Conservation (phyloP, 2,113 vertebrate species). For the Ursus arctos region DNA sequence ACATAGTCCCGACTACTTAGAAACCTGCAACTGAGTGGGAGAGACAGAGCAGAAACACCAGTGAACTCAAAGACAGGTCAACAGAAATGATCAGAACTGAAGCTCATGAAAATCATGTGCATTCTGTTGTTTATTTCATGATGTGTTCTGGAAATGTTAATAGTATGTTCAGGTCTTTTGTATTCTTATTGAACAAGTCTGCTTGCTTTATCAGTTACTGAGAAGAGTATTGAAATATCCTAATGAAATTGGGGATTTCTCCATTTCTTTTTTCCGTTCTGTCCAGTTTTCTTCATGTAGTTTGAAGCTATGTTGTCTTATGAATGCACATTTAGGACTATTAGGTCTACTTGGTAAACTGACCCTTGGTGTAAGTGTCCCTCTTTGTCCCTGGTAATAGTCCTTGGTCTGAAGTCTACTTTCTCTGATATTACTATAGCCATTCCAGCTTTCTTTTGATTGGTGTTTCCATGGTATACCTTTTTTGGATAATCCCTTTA, state of each 20-base stretch:
- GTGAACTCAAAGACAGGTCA: neutral
- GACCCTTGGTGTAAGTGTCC: neutral
- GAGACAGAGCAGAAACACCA: neutral
- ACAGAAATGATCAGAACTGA: neutral
- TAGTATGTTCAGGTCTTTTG: neutral
- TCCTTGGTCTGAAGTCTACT: neutral
- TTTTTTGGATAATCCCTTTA: neutral
- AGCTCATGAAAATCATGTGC: neutral
- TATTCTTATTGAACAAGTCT: neutral
- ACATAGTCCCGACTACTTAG: neutral
- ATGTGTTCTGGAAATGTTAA: neutral
- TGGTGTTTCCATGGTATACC: neutral
- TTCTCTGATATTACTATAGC: neutral
- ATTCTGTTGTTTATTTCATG: neutral
- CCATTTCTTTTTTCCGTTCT: neutral
- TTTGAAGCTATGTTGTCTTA: neutral
- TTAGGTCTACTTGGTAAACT: neutral
- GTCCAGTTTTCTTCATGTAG: neutral
- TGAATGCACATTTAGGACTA: neutral
- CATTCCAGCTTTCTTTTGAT: neutral
- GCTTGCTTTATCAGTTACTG: neutral
- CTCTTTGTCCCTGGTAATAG: neutral
- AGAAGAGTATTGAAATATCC: neutral
- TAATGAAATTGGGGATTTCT: neutral
- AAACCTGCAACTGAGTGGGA: neutral